Conservation (phyloP, 2,797 vertebrate genomes). For the Acomys russatus region DNA sequence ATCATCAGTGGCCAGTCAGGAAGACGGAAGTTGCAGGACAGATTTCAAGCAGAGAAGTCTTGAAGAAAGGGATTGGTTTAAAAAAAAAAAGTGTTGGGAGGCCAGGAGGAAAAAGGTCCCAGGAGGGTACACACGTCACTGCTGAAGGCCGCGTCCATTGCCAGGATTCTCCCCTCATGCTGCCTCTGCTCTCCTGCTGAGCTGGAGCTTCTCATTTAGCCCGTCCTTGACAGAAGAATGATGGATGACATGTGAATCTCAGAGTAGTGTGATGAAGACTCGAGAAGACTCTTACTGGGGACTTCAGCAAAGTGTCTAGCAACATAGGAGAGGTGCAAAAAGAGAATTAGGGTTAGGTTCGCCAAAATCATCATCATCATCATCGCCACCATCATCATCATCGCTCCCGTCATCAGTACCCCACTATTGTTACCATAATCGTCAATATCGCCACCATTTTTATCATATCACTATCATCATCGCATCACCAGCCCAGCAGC, state of each 20-base stretch:
- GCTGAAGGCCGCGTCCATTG: background rate
- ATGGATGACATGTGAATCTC: no score
- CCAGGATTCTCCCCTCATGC: fast-evolving
- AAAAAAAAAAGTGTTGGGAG: no score
- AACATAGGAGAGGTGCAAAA: background rate
- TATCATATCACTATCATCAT: background rate
- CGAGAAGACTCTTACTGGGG: background rate
- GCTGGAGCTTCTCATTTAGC: background rate
- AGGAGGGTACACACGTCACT: background rate
- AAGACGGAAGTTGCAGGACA: background rate
- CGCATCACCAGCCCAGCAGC: background rate
- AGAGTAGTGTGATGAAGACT: background rate
- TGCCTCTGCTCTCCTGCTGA: background rate
- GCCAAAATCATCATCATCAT: background rate
- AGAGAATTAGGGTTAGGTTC: no score
- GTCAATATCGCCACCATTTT: background rate
- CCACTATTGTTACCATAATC: no score
- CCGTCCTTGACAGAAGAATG: background rate
- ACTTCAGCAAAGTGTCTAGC: background rate
- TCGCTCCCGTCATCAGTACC: no score
- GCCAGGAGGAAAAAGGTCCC: background rate
- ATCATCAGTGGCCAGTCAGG: background rate
- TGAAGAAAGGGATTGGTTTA: background rate
- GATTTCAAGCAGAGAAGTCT: background rate
- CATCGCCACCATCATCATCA: background rate